A percentile compares a stretch with the other conserved stretches of the same genome.
Evolutionary conservation across 2,113 vertebrate genomes (phyloP).

Genomic region (Scalopus aquaticus): DNA sequence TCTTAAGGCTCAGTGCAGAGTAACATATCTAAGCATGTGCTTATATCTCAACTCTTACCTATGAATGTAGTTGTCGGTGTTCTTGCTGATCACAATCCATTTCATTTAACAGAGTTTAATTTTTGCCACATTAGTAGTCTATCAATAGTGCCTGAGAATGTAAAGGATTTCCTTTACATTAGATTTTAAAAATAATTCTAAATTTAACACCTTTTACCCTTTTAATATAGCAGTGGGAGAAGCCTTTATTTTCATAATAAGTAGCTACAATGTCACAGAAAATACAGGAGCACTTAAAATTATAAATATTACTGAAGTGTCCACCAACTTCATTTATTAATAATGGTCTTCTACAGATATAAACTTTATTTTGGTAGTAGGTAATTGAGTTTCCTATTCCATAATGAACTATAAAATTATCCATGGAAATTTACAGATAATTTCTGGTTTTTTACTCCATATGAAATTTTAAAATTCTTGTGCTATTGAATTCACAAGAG

Average conservation of each 20-base stretch:
- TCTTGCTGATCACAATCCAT: not conserved
- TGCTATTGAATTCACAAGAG: not conserved
- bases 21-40: not conserved
- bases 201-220: not conserved
- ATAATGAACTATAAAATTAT: not conserved
- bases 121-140: not conserved
- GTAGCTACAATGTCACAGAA: constrained; percentile 31
- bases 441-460: not conserved
- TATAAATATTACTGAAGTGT: not conserved
- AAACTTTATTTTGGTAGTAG: not conserved
- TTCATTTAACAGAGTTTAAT: constrained; percentile 1
- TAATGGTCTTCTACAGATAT: not conserved
- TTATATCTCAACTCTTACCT: constrained; percentile 19
- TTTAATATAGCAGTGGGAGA: not conserved
- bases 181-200: constrained; percentile 14
- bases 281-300: not conserved
- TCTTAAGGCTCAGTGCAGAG: constrained; percentile 8
- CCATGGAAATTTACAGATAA: not conserved
- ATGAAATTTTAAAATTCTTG: constrained; percentile 39
- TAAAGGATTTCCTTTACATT: not conserved
- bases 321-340: not conserved
- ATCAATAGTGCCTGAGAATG: not conserved
- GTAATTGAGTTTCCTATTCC: not conserved
- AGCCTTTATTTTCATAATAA: not conserved
- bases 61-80: not conserved